Percentiles rank a stretch among this genome's conserved stretches.
phyloP scores from a whole-genome alignment of 1,140 invertebrate genomes.

The Periplaneta americana region DNA sequence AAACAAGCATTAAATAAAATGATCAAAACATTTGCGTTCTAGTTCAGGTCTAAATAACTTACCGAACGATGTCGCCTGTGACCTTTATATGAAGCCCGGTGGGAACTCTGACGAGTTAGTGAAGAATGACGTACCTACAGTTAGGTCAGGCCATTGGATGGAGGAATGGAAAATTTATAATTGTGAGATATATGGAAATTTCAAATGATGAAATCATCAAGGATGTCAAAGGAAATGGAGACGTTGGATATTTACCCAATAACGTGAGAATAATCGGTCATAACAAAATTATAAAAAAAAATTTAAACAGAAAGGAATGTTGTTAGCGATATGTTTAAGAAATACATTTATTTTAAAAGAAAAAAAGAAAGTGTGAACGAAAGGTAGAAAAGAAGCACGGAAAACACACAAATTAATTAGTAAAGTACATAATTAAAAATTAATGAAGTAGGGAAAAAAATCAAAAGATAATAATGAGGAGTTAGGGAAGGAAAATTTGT shows the following conservation, averaged over 20 bases:
- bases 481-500: neutral
- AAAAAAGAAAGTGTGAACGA: neutral
- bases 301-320: neutral
- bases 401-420: neutral
- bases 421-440: neutral
- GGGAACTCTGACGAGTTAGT: slow-evolving; percentile 58
- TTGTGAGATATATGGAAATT: neutral
- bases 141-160: neutral
- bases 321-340: slow-evolving; percentile 1
- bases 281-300: too few relatives aligned
- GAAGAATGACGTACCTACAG: slow-evolving; percentile 46
- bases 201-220: neutral
- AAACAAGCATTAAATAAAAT: neutral
- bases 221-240: neutral
- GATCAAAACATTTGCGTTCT: neutral
- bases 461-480: neutral
- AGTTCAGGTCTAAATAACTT: slow-evolving; percentile 39
- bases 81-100: slow-evolving; percentile 56
- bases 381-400: neutral
- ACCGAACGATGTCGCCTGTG: slow-evolving; percentile 68
- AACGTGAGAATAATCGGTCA: neutral
- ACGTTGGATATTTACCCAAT: neutral
- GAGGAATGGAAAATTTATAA: neutral
- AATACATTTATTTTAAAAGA: neutral
- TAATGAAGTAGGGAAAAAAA: neutral